Evolutionary conservation across 1,140 invertebrate species (phyloP).

Genomic region (Grapholita molesta): DNA sequence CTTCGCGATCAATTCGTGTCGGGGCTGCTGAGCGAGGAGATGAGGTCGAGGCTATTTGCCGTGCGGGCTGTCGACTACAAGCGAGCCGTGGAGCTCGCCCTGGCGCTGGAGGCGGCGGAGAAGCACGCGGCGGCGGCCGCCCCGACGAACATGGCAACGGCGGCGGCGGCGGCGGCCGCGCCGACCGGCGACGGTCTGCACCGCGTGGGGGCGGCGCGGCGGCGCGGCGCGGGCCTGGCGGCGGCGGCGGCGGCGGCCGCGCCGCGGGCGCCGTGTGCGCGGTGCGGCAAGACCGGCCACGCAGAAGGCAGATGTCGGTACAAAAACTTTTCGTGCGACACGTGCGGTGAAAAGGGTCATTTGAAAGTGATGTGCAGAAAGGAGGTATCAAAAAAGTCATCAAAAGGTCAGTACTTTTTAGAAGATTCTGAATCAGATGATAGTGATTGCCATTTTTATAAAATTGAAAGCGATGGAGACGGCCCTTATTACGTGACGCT

Average conservation of each 20-base stretch:
- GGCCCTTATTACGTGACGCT: too few relatives aligned
- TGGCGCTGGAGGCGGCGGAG: constrained; percentile 26
- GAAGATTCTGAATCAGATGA: constrained; percentile 18
- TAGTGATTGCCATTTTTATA: constrained; percentile 19
- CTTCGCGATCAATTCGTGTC: constrained; percentile 36
- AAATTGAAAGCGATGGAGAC: background rate
- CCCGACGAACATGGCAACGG: background rate
- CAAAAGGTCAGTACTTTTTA: constrained; percentile 17
- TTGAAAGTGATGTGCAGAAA: constrained; percentile 17
- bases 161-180: background rate
- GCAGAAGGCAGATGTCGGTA: constrained; percentile 19
- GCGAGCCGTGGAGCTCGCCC: constrained; percentile 24
- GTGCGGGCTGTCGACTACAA: constrained; percentile 25
- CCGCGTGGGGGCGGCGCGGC: too few relatives aligned
- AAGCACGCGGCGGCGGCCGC: background rate
- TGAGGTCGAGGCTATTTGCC: constrained; percentile 33
- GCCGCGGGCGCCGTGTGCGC: constrained; percentile 8
- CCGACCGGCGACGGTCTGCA: too few relatives aligned
- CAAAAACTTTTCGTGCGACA: constrained; percentile 27
- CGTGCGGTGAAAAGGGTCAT: constrained; percentile 23
- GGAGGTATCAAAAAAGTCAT: background rate
- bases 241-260: background rate
- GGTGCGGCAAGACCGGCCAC: constrained; percentile 22
- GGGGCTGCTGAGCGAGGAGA: constrained; percentile 28
- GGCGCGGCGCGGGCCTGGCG: too few relatives aligned